A percentile compares a stretch with the other conserved stretches of the same genome.
These are phyloP conservation scores for Oegoconia quadripuncta DNA, from an alignment of 2,888 invertebrate species.

Conservation along the genomic window DNA sequence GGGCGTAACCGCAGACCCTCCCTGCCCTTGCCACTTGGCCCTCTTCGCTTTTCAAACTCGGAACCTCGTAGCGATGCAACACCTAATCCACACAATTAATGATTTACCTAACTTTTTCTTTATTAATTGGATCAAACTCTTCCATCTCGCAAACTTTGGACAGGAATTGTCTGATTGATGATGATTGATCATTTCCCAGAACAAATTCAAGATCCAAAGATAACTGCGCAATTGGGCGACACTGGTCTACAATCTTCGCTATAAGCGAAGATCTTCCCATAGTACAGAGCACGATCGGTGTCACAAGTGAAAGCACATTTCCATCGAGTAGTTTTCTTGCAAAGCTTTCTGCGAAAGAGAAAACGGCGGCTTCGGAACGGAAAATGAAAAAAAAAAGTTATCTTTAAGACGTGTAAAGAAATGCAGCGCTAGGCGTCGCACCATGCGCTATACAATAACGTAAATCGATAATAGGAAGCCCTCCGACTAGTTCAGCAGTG, in stretches of 20 bases:
- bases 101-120: no score
- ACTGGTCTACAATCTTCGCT: neutral
- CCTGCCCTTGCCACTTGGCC: slow-evolving; percentile 12
- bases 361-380: slow-evolving; percentile 44
- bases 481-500: slow-evolving; percentile 78
- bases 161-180: neutral
- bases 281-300: slow-evolving; percentile 26
- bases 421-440: slow-evolving; percentile 36
- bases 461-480: slow-evolving; percentile 78
- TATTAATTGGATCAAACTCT: no score
- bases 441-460: slow-evolving; percentile 61
- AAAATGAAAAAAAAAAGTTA: slow-evolving; percentile 52
- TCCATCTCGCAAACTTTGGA: slow-evolving; percentile 9
- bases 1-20: slow-evolving; percentile 38
- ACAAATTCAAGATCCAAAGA: neutral
- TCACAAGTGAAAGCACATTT: slow-evolving; percentile 55
- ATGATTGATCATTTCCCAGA: neutral
- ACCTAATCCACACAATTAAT: slow-evolving; percentile 12
- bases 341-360: slow-evolving; percentile 61
- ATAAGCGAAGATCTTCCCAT: neutral
- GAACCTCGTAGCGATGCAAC: slow-evolving; percentile 5
- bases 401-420: slow-evolving; percentile 47
- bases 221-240: neutral
- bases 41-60: slow-evolving; percentile 14
- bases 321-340: slow-evolving; percentile 49